A percentile compares a stretch with the other conserved stretches of the same genome.
phyloP scores from a whole-genome alignment of 2,888 invertebrate genomes.

The Chironomus riparius region DNA sequence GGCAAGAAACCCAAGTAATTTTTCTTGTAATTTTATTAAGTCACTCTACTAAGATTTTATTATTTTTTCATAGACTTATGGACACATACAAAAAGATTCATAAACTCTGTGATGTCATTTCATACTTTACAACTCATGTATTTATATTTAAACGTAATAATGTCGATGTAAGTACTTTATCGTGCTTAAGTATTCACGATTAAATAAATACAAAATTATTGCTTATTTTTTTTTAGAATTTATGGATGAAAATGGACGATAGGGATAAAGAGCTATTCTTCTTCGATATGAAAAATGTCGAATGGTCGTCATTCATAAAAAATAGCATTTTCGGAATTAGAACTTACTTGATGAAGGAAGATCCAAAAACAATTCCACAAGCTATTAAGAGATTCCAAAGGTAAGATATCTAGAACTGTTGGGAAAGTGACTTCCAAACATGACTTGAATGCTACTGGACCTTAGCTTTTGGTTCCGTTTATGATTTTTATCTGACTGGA shows the following conservation, averaged over 20 bases:
- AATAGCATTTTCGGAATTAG: constrained; percentile 65
- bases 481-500: too few relatives aligned
- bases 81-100: constrained; percentile 71
- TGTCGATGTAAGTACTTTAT: constrained; percentile 38
- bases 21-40: not conserved
- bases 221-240: constrained; percentile 30
- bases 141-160: constrained; percentile 63
- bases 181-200: not conserved
- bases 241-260: constrained; percentile 41
- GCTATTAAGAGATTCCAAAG: constrained; percentile 52
- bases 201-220: not conserved
- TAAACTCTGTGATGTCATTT: constrained; percentile 60
- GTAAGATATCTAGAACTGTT: constrained; percentile 37
- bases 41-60: not conserved
- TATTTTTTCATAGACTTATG: constrained; percentile 52
- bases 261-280: constrained; percentile 51
- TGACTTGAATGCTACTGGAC: too few relatives aligned
- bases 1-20: constrained; percentile 48
- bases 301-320: constrained; percentile 63
- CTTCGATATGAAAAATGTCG: constrained; percentile 59
- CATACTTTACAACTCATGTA: constrained; percentile 64
- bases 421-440: too few relatives aligned
- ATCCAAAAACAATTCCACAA: constrained; percentile 54
- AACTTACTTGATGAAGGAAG: constrained; percentile 68
- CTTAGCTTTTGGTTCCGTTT: too few relatives aligned